phyloP scores from a whole-genome alignment of 2,888 invertebrate species.

The Panopea generosa region DNA sequence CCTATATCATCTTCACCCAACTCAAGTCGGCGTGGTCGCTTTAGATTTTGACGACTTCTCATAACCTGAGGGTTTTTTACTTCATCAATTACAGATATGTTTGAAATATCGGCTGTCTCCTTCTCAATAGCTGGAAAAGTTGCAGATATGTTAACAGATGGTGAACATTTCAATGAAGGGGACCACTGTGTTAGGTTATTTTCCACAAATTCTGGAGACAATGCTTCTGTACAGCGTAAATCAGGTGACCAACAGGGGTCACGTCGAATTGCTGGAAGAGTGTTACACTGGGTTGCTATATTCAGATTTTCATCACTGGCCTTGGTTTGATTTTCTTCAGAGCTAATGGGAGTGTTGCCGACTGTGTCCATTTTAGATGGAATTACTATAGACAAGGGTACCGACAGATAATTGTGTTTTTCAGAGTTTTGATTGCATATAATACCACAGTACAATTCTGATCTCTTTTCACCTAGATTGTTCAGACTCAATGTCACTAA shows the following conservation, averaged over 20 bases:
- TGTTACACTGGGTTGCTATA: too few relatives aligned
- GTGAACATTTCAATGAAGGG: neutral
- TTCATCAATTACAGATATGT: too few relatives aligned
- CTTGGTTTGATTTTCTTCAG: neutral
- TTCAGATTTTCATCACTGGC: too few relatives aligned
- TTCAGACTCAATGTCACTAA: neutral
- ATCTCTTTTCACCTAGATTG: neutral
- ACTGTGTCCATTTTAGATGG: neutral
- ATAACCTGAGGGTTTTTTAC: neutral
- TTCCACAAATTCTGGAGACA: neutral
- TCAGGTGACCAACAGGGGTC: conserved; percentile 23
- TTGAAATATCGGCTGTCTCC: too few relatives aligned
- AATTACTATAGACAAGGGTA: conserved; percentile 3
- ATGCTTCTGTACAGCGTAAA: conserved; percentile 5
- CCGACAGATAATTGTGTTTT: neutral
- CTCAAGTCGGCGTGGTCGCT: conserved; percentile 22
- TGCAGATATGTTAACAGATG: too few relatives aligned
- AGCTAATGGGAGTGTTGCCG: neutral
- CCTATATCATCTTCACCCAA: neutral
- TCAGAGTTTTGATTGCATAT: neutral
- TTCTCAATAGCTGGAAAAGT: too few relatives aligned
- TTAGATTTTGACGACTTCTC: conserved; percentile 11
- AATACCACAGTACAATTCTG: neutral
- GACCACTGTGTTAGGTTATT: conserved; percentile 13
- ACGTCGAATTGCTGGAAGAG: neutral